Evolutionary conservation across 2,888 invertebrate species (phyloP).

Genomic region (Unio pictorum): DNA sequence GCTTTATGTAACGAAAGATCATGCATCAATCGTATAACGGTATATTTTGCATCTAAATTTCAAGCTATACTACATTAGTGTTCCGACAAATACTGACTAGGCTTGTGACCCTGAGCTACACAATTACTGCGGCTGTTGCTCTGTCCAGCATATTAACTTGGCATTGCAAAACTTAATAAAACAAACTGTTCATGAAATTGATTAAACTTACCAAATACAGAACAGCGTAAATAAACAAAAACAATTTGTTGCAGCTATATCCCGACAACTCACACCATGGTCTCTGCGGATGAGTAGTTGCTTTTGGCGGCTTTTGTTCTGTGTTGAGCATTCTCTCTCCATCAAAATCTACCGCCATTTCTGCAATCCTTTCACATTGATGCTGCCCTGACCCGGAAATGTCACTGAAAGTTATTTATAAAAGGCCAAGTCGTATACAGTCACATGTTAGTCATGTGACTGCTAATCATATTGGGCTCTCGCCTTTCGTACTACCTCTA

Average conservation of each 20-base stretch:
- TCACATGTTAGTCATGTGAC: constrained; percentile 17
- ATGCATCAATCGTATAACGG: too few relatives aligned
- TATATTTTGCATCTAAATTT: too few relatives aligned
- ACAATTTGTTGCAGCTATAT: constrained; percentile 55
- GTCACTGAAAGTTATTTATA: not conserved
- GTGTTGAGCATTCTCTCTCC: constrained; percentile 35
- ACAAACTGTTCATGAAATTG: too few relatives aligned
- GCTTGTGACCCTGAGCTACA: too few relatives aligned
- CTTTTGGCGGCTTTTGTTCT: constrained; percentile 1
- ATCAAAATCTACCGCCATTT: constrained; percentile 40
- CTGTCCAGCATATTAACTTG: too few relatives aligned
- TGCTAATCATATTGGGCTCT: not conserved
- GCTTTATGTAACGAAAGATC: too few relatives aligned
- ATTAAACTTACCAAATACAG: constrained; percentile 50
- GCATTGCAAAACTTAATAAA: too few relatives aligned
- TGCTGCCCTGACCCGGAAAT: not conserved
- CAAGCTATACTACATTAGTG: too few relatives aligned
- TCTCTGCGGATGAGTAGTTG: constrained; percentile 23
- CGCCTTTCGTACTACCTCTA: too few relatives aligned
- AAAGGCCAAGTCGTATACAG: not conserved
- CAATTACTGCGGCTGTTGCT: too few relatives aligned
- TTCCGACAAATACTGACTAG: too few relatives aligned
- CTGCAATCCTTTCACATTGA: constrained; percentile 10
- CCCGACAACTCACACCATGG: constrained; percentile 54
- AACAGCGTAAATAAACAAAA: constrained; percentile 50